Conservation (phyloP, 2,888 invertebrate species). For the Nephrotoma appendiculata region DNA sequence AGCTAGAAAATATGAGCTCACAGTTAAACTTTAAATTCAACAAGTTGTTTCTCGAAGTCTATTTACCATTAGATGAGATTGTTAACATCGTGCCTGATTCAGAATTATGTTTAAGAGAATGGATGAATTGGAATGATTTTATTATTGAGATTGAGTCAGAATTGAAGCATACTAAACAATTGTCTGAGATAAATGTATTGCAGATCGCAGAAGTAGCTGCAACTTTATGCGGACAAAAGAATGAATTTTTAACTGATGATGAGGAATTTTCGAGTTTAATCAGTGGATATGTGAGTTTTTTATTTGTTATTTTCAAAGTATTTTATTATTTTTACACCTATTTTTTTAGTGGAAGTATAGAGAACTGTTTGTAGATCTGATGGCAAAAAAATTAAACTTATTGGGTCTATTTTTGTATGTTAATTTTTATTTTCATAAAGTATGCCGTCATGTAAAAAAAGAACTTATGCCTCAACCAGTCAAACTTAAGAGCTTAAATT, state of each 20-base stretch:
- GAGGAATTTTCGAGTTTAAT: neutral
- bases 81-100: neutral
- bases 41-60: neutral
- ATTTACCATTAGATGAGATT: neutral
- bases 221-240: neutral
- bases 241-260: neutral
- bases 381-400: too few relatives aligned
- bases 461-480: too few relatives aligned
- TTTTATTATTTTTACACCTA: too few relatives aligned
- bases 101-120: neutral
- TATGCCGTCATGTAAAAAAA: too few relatives aligned
- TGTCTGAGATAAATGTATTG: neutral
- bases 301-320: too few relatives aligned
- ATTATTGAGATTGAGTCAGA: neutral
- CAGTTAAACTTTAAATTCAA: neutral
- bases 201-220: neutral
- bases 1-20: neutral
- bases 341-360: too few relatives aligned
- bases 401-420: too few relatives aligned
- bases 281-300: neutral
- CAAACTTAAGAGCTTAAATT: too few relatives aligned
- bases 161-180: neutral
- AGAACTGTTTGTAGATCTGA: too few relatives aligned
- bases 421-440: too few relatives aligned
- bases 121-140: neutral